phyloP scores from a whole-genome alignment of 2,113 vertebrate species.

The Oryzias curvinotus region DNA sequence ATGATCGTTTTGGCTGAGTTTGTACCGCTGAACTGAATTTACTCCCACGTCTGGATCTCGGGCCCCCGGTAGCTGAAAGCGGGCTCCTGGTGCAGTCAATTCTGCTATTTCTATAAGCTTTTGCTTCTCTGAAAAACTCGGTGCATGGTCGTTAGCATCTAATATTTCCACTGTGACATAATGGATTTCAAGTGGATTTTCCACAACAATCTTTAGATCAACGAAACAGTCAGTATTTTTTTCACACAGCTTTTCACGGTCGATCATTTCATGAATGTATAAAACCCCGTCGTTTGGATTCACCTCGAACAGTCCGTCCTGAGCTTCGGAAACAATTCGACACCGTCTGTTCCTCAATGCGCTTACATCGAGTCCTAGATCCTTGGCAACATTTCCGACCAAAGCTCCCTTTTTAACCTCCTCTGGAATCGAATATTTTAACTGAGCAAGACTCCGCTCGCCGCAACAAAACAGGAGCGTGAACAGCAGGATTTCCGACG shows the following conservation, averaged over 20 bases:
- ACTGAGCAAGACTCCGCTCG: slow-evolving; percentile 53
- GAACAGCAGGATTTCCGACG: slow-evolving; percentile 35
- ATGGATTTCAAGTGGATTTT: slow-evolving; percentile 71
- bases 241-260: slow-evolving; percentile 70
- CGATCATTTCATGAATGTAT: slow-evolving; percentile 54
- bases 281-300: slow-evolving; percentile 67
- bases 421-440: slow-evolving; percentile 71
- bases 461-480: slow-evolving; percentile 41
- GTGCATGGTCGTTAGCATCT: slow-evolving; percentile 67
- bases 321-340: slow-evolving; percentile 66
- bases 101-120: slow-evolving; percentile 62
- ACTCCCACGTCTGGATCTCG: slow-evolving; percentile 58
- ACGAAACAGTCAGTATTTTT: slow-evolving; percentile 40
- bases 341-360: slow-evolving; percentile 52
- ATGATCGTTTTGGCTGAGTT: slow-evolving; percentile 55
- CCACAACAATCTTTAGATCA: slow-evolving; percentile 50
- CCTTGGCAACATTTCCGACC: slow-evolving; percentile 72
- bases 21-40: slow-evolving; percentile 60
- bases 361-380: slow-evolving; percentile 69
- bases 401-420: slow-evolving; percentile 60
- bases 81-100: slow-evolving; percentile 34
- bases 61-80: slow-evolving; percentile 62
- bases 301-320: slow-evolving; percentile 56
- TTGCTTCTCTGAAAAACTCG: slow-evolving; percentile 54
- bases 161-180: slow-evolving; percentile 64